Percentiles rank a stretch among this genome's conserved stretches.
Conservation (phyloP, 2,888 invertebrate genomes). For the Pterostichus niger region DNA sequence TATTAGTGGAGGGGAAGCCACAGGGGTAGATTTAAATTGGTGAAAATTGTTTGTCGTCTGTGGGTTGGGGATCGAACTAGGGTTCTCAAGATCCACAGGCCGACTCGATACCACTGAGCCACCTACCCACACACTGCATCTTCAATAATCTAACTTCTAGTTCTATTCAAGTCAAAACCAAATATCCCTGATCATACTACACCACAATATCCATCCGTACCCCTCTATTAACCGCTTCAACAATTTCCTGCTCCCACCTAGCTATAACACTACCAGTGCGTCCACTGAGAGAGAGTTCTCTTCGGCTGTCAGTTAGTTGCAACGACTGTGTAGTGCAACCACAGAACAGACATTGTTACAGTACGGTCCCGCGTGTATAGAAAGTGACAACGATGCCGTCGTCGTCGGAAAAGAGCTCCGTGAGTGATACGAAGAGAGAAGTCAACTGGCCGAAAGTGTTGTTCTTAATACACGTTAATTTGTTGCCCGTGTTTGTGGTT, state of each 20-base stretch:
- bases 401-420: slow-evolving; percentile 46
- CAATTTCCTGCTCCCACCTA: slow-evolving; percentile 32
- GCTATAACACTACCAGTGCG: not conserved
- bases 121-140: too few species aligned
- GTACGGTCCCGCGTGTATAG: too few species aligned
- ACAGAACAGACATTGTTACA: not conserved
- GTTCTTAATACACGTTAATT: slow-evolving; percentile 86
- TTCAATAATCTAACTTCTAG: too few species aligned
- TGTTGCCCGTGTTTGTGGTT: slow-evolving; percentile 83
- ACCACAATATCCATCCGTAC: not conserved
- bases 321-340: not conserved
- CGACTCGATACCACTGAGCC: too few species aligned
- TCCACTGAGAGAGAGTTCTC: slow-evolving; percentile 3
- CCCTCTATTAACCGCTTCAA: not conserved
- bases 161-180: too few species aligned
- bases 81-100: too few species aligned
- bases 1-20: too few species aligned
- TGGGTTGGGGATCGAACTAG: too few species aligned
- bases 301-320: slow-evolving; percentile 2
- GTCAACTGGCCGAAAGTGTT: slow-evolving; percentile 87
- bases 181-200: slow-evolving; percentile 4
- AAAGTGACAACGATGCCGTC: not conserved
- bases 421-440: slow-evolving; percentile 78
- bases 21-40: too few species aligned
- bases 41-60: too few species aligned